Base-by-base conservation (phyloP, 2,888 invertebrate genomes). In the Theretra japonica region DNA sequence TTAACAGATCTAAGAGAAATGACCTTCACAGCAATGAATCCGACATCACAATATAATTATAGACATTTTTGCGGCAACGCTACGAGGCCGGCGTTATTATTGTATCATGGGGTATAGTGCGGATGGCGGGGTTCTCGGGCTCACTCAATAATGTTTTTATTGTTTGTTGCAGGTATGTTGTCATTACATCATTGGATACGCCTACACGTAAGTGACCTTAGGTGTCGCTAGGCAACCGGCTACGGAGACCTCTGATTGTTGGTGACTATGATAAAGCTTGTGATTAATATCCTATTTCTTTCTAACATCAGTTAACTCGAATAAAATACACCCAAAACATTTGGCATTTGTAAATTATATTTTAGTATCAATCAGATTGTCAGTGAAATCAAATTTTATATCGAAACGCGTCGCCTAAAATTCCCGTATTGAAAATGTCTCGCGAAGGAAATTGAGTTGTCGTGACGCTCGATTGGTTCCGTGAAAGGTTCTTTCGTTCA, bases 41-140 rank as follows among this genome's bases (percentile, higher is more conserved):
- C 73, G 73, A 73, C 76, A 76, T 75, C 80, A 80, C 80, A 79
- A 80, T 76, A 73, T 78, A 74, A 82, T 82, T 80, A 80, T 78
- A 76, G 79, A 82, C 81, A 79, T 81, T 83, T 79, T 73, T 33
- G 70, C 53, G 56, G 11, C 72, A 74, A 70, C 71, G 71, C 76
- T 82, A 82, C 80, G 79, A 78, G 85, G 85, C 80, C 83, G 79
- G 79, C 80, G 78, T 81, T 85, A 85, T 86, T 85, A 82, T 80
- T 80, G 77, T 79, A 82, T 84, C 82, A 81, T 75, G 78, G 73
- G 74, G 74, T 75, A 76, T 73, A 75, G 79, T 76, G 74, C 69
- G 56, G 68, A 72, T 76, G 75, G 76, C 76, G 78, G 80, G 82
- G 79, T 75, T 76, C 73, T 77, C 81, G 80, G 76, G 76, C 73